phyloP scores from a whole-genome alignment of 2,797 vertebrate species.

The Muscicapa striata region DNA sequence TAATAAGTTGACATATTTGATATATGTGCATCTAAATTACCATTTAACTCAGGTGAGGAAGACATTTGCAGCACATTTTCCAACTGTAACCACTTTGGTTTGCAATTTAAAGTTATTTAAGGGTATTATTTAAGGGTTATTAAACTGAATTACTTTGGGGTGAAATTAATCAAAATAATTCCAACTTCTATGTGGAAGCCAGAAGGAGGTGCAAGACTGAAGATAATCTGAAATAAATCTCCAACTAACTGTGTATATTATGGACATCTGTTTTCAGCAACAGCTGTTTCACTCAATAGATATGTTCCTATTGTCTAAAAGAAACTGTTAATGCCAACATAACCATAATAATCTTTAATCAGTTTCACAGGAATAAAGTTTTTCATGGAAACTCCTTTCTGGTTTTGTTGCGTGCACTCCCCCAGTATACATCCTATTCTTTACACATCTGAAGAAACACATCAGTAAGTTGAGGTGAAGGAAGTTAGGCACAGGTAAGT shows the following conservation, averaged over 20 bases:
- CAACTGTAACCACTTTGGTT: not conserved
- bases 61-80: not conserved
- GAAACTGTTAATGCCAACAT: not conserved
- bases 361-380: not conserved
- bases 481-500: not conserved
- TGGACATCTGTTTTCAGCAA: not conserved
- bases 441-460: not conserved
- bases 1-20: not conserved
- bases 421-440: not conserved
- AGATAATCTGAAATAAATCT: not conserved
- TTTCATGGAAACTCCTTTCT: not conserved
- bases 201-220: not conserved
- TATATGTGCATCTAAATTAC: not conserved
- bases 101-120: not conserved
- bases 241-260: not conserved
- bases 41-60: not conserved
- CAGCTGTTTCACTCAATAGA: not conserved
- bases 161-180: not conserved
- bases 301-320: not conserved
- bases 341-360: not conserved
- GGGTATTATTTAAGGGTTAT: not conserved
- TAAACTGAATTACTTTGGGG: not conserved
- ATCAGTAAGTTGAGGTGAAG: not conserved
- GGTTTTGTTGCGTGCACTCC: not conserved
- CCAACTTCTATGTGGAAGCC: not conserved